Evolutionary conservation across 2,113 vertebrate species (phyloP), one percentile per base, ranked within the genome.

Genomic region (Cygnus buccinator): DNA sequence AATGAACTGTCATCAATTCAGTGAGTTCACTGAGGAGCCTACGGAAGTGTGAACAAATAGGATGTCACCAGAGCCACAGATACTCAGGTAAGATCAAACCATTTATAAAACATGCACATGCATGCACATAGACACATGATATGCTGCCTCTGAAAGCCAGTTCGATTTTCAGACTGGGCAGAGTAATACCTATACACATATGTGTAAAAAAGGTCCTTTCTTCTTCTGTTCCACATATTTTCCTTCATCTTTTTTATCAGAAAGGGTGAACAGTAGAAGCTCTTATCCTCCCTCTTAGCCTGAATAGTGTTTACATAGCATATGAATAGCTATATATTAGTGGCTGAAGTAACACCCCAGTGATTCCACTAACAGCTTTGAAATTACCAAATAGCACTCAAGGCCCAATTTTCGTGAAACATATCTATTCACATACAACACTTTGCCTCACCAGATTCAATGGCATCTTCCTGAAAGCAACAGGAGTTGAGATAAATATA

Each of bases 1-100:
- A 96, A 96, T 95, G 92, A 97, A 94, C 82, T 94, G 81, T 96
- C 96, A 96, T 88, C 86, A 72, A 81, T 65, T 89, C 74, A 91
- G 73, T 5, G 10, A 88, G 33, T 79, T 91, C 84, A 39, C 78
- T 65, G 72, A 91, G 85, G 74, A 91, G 59, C 44, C 81, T 73
- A 58, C 72, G 82, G 92, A 94, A 95, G 82, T 78, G 44, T 79
- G 90, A 94, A 77, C 71, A 96, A 96, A 85, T 84, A 72, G 81
- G 59, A 91, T 93, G 90, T 82, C 90, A 88, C 71, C 77, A 70
- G 75, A 92, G 87, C 66, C 41, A 73, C 72, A 76, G 63, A 67
- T 48, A 54, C 68, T 94, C 87, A 96, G 93, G 95, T 96, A 96
- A 92, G 93, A 95, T 68, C 65, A 72, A 95, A 82, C 29, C n/a